Conservation (phyloP, 2,797 vertebrate genomes). For the Microchirus variegatus region DNA sequence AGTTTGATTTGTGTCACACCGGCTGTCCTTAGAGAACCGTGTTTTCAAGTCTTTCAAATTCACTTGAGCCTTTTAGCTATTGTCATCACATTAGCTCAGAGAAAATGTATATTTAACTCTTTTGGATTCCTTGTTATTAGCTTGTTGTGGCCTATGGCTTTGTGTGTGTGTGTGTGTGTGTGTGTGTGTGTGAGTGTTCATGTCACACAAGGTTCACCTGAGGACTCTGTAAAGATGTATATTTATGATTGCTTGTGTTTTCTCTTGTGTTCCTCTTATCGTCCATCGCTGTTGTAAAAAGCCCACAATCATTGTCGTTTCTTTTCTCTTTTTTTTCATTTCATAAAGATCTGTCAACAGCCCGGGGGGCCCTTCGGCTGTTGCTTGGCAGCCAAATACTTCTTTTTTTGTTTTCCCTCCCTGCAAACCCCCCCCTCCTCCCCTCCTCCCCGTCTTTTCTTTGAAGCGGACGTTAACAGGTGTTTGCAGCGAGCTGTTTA, state of each 20-base stretch:
- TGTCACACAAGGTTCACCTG: slow-evolving; percentile 78
- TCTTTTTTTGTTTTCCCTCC: slow-evolving; percentile 79
- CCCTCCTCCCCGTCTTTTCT: slow-evolving; percentile 79
- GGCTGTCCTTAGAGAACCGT: slow-evolving; percentile 28
- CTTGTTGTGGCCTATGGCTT: slow-evolving; percentile 28
- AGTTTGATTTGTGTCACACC: slow-evolving; percentile 56
- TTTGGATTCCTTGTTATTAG: slow-evolving; percentile 34
- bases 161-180: slow-evolving; percentile 8
- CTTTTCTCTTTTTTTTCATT: slow-evolving; percentile 82
- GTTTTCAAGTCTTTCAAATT: slow-evolving; percentile 52
- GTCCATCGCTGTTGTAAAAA: slow-evolving; percentile 83
- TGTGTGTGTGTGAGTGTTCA: slow-evolving; percentile 52
- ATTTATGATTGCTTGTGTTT: slow-evolving; percentile 81
- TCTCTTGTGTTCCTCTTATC: slow-evolving; percentile 82
- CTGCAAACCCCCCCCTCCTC: slow-evolving; percentile 61
- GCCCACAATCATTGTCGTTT: slow-evolving; percentile 83
- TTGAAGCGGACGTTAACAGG: slow-evolving; percentile 87
- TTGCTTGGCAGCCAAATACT: slow-evolving; percentile 87
- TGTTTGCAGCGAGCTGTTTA: slow-evolving; percentile 87
- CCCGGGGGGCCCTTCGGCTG: slow-evolving; percentile 84
- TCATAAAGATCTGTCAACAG: slow-evolving; percentile 89
- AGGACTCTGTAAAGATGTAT: slow-evolving; percentile 80
- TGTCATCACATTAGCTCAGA: slow-evolving; percentile 32
- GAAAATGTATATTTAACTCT: slow-evolving; percentile 42
- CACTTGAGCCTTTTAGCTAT: slow-evolving; percentile 43